Base-by-base conservation (phyloP, 2,888 invertebrate genomes). In the Drosophila diplacantha region DNA sequence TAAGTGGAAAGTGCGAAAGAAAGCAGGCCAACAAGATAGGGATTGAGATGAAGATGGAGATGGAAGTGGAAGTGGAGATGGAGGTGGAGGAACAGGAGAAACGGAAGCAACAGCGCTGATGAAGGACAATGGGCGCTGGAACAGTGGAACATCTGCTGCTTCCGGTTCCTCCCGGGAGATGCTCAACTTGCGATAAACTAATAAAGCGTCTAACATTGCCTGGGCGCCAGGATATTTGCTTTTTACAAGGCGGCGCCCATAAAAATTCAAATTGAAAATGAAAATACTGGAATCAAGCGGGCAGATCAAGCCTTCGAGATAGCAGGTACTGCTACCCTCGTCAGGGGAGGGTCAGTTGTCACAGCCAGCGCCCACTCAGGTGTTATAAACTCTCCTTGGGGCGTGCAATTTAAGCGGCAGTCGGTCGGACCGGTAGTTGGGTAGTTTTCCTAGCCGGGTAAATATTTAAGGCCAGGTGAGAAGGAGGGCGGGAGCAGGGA, bases 201-300 rank as follows among this genome's bases (percentile, higher is more conserved):
- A 79, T 79, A 81, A 75, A 75, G 82, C 76, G 80, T 83, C 82
- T 83, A 83, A 79, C 83, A 75, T 47, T 68, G 69, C 75, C 61
- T 53, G 57, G 50, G 69, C 47, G 43, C 31, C 83, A 81, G 78
- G 83, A 83, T 78, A 81, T 78, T 78, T 81, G 69, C 83, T 81
- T 83, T 83, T 78, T 78, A 78, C 78, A 78, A 78, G 75, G 65
- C 61, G 52, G 50, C 66, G 71, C 50, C 68, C 66, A 58, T 72
- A 80, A 74, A 82, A 80, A 80, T 80, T 80, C 74, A 83, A 80
- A 80, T 80, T 77, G 71, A 80, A 81, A 80, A 78, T 75, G 75
- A 81, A 76, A 75, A 81, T 66, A 74, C 74, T 60, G 20, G 61
- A 51, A 78, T 83, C 73, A 73, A 78, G 49, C 68, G 75, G 52